Conservation (phyloP, 2,113 vertebrate genomes). For the Mormyrus lacerda region DNA sequence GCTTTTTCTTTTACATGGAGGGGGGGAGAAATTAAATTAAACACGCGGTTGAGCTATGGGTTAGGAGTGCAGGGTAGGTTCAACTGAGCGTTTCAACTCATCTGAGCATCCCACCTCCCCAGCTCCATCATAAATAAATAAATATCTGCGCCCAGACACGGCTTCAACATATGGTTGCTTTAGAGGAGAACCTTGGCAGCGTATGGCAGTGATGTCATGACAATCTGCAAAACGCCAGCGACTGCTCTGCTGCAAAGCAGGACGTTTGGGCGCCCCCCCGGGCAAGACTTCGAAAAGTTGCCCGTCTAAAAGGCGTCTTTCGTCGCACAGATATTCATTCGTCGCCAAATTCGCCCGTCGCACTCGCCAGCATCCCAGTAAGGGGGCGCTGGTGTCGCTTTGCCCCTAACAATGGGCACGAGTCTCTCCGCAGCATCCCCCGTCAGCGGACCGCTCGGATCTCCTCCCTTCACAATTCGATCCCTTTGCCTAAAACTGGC, state of each 20-base stretch:
- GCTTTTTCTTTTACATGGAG: slow-evolving; percentile 22
- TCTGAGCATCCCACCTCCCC: slow-evolving; percentile 12
- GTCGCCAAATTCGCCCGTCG: slow-evolving; percentile 27
- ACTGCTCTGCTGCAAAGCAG: slow-evolving; percentile 16
- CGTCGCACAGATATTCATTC: slow-evolving; percentile 1
- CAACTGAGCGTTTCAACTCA: background rate
- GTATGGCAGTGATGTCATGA: slow-evolving; percentile 25
- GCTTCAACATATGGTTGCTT: slow-evolving; percentile 17
- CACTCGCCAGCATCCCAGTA: slow-evolving; percentile 40
- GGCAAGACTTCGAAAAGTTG: background rate
- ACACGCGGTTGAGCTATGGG: background rate
- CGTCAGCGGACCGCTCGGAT: background rate
- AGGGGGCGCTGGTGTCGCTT: slow-evolving; percentile 35
- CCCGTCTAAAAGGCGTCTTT: background rate
- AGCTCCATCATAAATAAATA: background rate
- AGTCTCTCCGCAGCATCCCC: slow-evolving; percentile 3
- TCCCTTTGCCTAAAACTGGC: background rate
- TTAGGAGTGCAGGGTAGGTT: background rate
- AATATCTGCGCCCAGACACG: background rate
- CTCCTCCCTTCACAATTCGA: background rate
- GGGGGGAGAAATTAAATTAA: background rate
- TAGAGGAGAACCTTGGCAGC: slow-evolving; percentile 20
- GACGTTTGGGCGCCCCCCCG: background rate
- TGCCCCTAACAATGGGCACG: slow-evolving; percentile 12
- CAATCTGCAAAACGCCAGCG: slow-evolving; percentile 21